Percentiles rank a stretch among this genome's conserved stretches.
phyloP scores from a whole-genome alignment of 2,888 invertebrate species.

The Nomada flava region DNA sequence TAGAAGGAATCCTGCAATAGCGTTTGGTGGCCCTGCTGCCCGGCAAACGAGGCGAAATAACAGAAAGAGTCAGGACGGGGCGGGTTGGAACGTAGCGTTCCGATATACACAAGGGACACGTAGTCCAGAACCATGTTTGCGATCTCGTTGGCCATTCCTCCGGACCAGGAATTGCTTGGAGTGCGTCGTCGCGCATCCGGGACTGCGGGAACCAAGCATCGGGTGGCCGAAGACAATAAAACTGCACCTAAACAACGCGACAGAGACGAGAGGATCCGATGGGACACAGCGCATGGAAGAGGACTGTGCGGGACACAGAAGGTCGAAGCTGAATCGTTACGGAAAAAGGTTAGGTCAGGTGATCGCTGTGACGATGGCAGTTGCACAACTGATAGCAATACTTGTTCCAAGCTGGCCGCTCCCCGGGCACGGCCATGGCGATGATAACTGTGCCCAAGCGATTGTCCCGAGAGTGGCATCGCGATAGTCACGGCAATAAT shows the following conservation, averaged over 20 bases:
- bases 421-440: not conserved
- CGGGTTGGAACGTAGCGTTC: not conserved
- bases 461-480: conserved; percentile 22
- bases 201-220: conserved; percentile 46
- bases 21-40: not conserved
- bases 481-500: conserved; percentile 12
- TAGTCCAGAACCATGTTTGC: conserved; percentile 63
- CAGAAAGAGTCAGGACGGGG: conserved; percentile 1
- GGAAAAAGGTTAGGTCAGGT: conserved; percentile 67
- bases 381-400: conserved; percentile 20
- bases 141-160: conserved; percentile 69
- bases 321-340: conserved; percentile 68
- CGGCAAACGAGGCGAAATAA: conserved; percentile 48
- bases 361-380: conserved; percentile 36
- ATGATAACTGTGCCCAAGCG: conserved; percentile 32
- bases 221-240: conserved; percentile 61
- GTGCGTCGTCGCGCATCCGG: conserved; percentile 60
- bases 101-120: conserved; percentile 61
- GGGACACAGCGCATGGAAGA: not conserved
- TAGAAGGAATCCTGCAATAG: not conserved
- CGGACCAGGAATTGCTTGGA: conserved; percentile 57
- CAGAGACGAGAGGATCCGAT: not conserved
- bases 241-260: conserved; percentile 69
- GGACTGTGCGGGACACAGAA: conserved; percentile 15
- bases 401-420: conserved; percentile 17